A percentile compares a stretch with the other conserved stretches of the same genome.
Evolutionary conservation across 2,888 invertebrate species (phyloP).

Genomic region (Drosophila koepferae): DNA sequence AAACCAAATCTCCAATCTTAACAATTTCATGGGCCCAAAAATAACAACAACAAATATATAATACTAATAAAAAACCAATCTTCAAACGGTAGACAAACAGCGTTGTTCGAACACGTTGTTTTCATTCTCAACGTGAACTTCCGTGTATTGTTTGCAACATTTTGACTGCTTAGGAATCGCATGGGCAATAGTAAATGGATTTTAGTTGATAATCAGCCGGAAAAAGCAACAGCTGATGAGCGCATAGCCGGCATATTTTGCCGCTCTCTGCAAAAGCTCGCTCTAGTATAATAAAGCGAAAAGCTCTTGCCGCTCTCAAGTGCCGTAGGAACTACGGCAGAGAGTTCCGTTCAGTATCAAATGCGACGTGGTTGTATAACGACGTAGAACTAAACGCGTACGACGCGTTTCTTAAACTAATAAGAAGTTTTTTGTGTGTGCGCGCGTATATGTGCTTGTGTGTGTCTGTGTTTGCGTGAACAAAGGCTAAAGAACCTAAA

Average conservation of each 20-base stretch:
- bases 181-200: constrained; percentile 25
- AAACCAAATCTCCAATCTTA: constrained; percentile 20
- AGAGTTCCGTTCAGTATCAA: constrained; percentile 68
- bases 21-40: constrained; percentile 2
- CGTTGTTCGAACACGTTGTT: constrained; percentile 27
- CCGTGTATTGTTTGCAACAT: constrained; percentile 50
- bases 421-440: constrained; percentile 38
- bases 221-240: constrained; percentile 63
- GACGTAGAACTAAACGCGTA: constrained; percentile 65
- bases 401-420: constrained; percentile 28
- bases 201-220: constrained; percentile 20
- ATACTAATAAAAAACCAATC: neutral
- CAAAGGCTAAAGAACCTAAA: constrained; percentile 46
- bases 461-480: constrained; percentile 31
- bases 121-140: constrained; percentile 38
- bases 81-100: constrained; percentile 23
- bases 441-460: constrained; percentile 12
- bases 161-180: constrained; percentile 36
- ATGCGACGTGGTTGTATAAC: constrained; percentile 84
- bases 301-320: constrained; percentile 54
- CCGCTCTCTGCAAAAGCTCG: constrained; percentile 12
- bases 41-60: neutral
- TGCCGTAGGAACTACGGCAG: constrained; percentile 12
- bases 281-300: constrained; percentile 20
- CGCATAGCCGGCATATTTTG: constrained; percentile 46